Evolutionary conservation across 2,797 vertebrate genomes (phyloP), one percentile per base, ranked within the genome.

Genomic region (Coendou prehensilis): DNA sequence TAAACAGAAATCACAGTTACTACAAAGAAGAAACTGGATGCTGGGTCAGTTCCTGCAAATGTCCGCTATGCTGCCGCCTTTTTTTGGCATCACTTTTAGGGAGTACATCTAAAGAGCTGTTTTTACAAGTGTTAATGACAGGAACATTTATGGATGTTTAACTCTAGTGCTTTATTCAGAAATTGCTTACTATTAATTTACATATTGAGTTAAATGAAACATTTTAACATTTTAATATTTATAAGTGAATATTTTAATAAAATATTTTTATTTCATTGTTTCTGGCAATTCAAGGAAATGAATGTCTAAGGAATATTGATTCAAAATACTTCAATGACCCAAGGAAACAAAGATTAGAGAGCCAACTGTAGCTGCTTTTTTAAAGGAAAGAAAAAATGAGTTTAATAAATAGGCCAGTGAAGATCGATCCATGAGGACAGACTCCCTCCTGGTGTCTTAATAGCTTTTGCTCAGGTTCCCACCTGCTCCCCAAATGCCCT

Each of bases 291-390:
- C 37, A 87, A 76, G 75, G 69, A 80, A 87, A 94, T 89, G 54
- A 92, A 76, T 91, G n/a, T 91, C 88, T 94, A 87, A 93, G 87
- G 92, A 81, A 73, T 13, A 67, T 37, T 63, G 88, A 95, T 92
- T 90, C 61, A 57, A 86, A 90, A 91, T 80, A 67, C 41, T 64
- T 87, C 52, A 69, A 56, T 59, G 83, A 59, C 52, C 57, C 91
- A 71, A 37, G 89, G 71, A 96, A 94, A 94, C 64, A 92, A 89
- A 94, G 80, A 87, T 93, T 93, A 83, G 52, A 90, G 73, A 93
- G 63, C 37, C 88, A 96, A 93, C 59, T 87, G 81, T 41, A 86
- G 45, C 63, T 86, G 94, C 90, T 94, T 37, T 90, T 8, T 28
- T 28, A 14, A 47, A 26, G 22, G 45, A 57, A 82, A 84, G 79